These are phyloP conservation scores for Ceratina japonica DNA, from an alignment of 1,140 invertebrate genomes.

Conservation along the genomic window DNA sequence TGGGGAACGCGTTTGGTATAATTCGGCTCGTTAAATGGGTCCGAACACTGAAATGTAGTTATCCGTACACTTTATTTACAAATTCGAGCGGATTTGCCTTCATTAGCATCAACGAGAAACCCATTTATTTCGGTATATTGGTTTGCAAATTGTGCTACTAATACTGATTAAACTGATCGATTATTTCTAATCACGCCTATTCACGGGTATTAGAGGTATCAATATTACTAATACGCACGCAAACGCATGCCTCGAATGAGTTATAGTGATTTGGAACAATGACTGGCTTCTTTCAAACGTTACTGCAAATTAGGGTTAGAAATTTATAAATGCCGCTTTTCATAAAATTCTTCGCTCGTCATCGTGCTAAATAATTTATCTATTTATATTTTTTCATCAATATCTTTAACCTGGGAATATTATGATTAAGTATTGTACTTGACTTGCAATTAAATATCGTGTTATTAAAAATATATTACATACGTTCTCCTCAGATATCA, in stretches of 20 bases:
- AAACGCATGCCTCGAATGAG: not conserved
- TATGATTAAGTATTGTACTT: too few relatives aligned
- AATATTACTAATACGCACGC: slow-evolving; percentile 3
- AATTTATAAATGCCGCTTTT: too few relatives aligned
- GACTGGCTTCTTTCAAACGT: too few relatives aligned
- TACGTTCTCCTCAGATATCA: too few relatives aligned
- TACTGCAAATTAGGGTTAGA: too few relatives aligned
- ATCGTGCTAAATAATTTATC: too few relatives aligned
- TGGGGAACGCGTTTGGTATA: not conserved
- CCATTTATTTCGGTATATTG: slow-evolving; percentile 8
- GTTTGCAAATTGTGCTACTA: slow-evolving; percentile 3
- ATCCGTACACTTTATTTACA: not conserved
- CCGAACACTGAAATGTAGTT: not conserved
- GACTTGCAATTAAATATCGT: too few relatives aligned
- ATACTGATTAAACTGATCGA: slow-evolving; percentile 9
- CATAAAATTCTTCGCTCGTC: too few relatives aligned
- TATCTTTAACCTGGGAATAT: too few relatives aligned
- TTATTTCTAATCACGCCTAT: slow-evolving; percentile 11
- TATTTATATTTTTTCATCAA: too few relatives aligned
- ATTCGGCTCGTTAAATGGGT: not conserved
- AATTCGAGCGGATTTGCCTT: slow-evolving; percentile 7
- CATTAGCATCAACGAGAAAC: not conserved
- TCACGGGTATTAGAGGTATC: not conserved
- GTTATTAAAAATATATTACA: too few relatives aligned
- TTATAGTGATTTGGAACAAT: not conserved